Evolutionary conservation across 2,888 invertebrate species (phyloP).

Genomic region (Pandemis cinnamomeana): DNA sequence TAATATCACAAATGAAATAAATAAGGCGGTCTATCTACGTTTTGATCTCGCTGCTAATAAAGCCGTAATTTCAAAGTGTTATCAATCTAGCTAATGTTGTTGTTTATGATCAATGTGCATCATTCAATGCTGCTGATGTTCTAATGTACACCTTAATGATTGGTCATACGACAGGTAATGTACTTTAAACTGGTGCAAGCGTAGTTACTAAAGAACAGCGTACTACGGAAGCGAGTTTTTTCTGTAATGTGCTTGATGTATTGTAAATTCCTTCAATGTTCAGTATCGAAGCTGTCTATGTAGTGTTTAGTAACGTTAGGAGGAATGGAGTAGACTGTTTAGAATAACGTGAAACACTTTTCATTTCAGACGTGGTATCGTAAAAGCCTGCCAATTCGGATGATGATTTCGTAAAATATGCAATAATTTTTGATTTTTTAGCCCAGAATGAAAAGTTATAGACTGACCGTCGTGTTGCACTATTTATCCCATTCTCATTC

Average conservation of each 20-base stretch:
- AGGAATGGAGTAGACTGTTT: conserved; percentile 63
- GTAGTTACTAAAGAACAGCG: conserved; percentile 46
- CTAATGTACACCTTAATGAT: conserved; percentile 48
- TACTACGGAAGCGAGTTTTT: conserved; percentile 61
- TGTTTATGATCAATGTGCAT: conserved; percentile 51
- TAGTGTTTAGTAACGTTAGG: conserved; percentile 42
- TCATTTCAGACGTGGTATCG: conserved; percentile 67
- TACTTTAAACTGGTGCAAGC: conserved; percentile 50
- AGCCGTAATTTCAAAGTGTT: conserved; percentile 49
- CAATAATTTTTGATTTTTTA: conserved; percentile 54
- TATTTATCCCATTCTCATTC: conserved; percentile 58
- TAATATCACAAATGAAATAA: conserved; percentile 34
- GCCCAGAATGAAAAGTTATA: conserved; percentile 76
- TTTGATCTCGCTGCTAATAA: conserved; percentile 45
- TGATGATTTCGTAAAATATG: conserved; percentile 35
- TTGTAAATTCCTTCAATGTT: conserved; percentile 55
- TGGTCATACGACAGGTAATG: conserved; percentile 42
- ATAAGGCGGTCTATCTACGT: conserved; percentile 36
- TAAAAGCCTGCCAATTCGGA: conserved; percentile 65
- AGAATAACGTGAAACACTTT: conserved; percentile 62
- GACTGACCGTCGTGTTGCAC: conserved; percentile 50
- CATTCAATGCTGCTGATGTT: conserved; percentile 51
- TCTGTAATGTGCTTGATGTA: conserved; percentile 63
- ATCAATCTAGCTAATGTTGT: conserved; percentile 51
- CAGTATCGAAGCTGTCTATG: conserved; percentile 47